Base-by-base conservation (phyloP, 2,113 vertebrate species). In the Drymodes brunneopygia region DNA sequence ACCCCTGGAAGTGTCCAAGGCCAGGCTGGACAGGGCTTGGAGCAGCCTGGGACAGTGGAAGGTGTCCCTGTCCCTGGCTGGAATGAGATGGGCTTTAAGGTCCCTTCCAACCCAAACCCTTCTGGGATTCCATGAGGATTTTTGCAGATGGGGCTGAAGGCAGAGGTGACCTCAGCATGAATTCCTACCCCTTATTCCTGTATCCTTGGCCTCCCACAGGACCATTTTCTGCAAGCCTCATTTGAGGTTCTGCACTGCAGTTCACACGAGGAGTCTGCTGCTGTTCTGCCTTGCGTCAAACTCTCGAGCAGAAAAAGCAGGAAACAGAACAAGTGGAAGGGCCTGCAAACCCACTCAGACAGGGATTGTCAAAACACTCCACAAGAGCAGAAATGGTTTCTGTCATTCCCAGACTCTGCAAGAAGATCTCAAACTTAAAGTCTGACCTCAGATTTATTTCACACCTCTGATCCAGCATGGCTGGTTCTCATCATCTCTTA, bases 401-500 rank as follows among this genome's bases (percentile, higher is more conserved):
- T 75, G 67, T 93, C 62, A 66, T 69, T 81, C 51, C 56, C 51
- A 67, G 54, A n/a, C 50, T 51, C 45, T 42, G 80, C 72, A 94
- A 94, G 29, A 58, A 85, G 58, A 35, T 15, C 65, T 54, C 10
- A 3, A 4, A 90, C 62, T 35, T 22, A 92, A 56, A 82, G 88
- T 25, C 31, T 67, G 70, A 15, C 51, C 44, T 36, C 42, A 60
- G 79, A 88, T 90, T 88, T 70, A 51, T 62, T 97, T 90, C 81
- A 84, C 82, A 88, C 86, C 90, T 84, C 91, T n/a, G 38, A 54
- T 57, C 54, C 75, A 50, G 74, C 3, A 6, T 1, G 45, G 64
- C 85, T 94, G 92, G 45, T 93, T 95, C 84, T 88, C 74, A 84
- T 95, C 84, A 92, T 47, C 74, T 82, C 21, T 92, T 95, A 86